Evolutionary conservation across 2,113 vertebrate genomes (phyloP), one percentile per base, ranked within the genome.

Genomic region (Chaetodon auriga): DNA sequence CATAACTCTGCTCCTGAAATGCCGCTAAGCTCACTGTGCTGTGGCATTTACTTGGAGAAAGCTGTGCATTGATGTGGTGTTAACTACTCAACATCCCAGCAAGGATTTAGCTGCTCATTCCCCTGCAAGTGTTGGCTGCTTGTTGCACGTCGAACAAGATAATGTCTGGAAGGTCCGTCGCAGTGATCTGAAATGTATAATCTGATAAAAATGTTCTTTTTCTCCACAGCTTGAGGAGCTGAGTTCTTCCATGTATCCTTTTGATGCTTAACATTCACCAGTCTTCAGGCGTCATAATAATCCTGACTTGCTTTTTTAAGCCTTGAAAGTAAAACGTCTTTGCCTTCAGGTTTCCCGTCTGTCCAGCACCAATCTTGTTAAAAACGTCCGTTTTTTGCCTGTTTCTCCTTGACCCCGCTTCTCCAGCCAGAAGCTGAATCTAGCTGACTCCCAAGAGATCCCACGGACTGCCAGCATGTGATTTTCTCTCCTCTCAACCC

Each of bases 211-310:
- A 23, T 85, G 0, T 76, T 43, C 2, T 88, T 65, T 84, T 38
- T 87, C 49, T 85, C 95, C 96, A 68, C 95, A 99, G 98, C 95
- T 99, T 66, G 98, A 99, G 96, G 98, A 99, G 94, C 93, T 99
- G 87, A 99, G 99, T 95, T 97, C 98, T 81, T 99, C 98, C 10
- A 99, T 99, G 98, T 99, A 99, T 99, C 98, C 97, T 99, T 99
- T 94, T 43, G 12, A 46, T 6, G 38, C 25, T 18, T 19, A 6
- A 41, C 5, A 38, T 4, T n/a, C 11, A 7, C 21, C 13, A 2
- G 30, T 45, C 16, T 35, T 21, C 2, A n/a, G 13, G 36, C 25
- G 14, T 30, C 14, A 3, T 36, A 15, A 18, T 21, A 3, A 6
- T 7, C 4, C 21, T 6, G 4, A 19, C 5, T 7, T 48, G 14